Base-by-base conservation (phyloP, 1,140 invertebrate species). In the Calliopsis andreniformis region DNA sequence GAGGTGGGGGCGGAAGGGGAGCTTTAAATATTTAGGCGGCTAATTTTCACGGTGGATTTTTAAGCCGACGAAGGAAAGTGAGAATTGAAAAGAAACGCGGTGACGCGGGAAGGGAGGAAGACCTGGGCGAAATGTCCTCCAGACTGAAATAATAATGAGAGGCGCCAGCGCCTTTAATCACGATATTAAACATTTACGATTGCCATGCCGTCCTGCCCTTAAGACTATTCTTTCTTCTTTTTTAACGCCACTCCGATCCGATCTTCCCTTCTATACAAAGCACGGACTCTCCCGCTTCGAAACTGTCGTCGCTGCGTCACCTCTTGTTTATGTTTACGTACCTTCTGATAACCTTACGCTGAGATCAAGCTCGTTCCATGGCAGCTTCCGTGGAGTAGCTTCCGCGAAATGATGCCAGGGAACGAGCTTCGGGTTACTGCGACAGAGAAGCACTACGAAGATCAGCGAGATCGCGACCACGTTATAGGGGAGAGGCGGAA, bases 181-280 rank as follows among this genome's bases (percentile, higher is more conserved):
- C 89, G 90, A 91, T 91, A 91, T 92, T 92, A 92, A 92, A 92
- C 89, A 92, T 92, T 91, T 92, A 92, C 87, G 89, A 92, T 92
- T 89, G 85, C 86, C 83, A 80, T 84, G 82, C 69, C 83, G 70
- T 84, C 82, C 75, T 68, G 55, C 75, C 73, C 66, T 67, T 78
- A 83, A 84, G 82, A 80, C 75, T 76, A 32, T 58, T 39, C 49
- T 76, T 55, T 69, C 30, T 51, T 75, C 56, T 61, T 78, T 85
- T 79, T 79, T 73, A 78, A 76, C 83, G 75, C 83, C 72, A 43
- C 79, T 56, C 77, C 82, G 83, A 86, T 86, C 83, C 78, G 83
- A 86, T 87, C 85, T 84, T 83, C 64, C 76, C 71, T 78, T 63
- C 55, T n/a, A 28, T 61, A 83, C 81, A 81, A 84, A 85, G 68